Conservation (phyloP, 2,797 vertebrate genomes). For the Lagocephalus sceleratus region DNA sequence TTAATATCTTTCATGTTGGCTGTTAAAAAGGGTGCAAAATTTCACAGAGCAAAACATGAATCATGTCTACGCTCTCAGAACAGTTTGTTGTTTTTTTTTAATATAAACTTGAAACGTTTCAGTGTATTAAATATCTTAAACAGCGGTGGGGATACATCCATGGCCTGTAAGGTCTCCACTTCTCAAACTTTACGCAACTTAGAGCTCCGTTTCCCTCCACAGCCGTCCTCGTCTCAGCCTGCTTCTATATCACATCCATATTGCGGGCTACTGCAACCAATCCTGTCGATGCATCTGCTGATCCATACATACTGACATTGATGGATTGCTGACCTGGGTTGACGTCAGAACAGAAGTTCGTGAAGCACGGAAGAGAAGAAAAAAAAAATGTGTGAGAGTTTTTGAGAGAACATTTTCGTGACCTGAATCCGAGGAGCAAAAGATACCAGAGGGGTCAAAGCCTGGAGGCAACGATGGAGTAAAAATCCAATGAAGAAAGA, state of each 20-base stretch:
- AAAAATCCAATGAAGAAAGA: constrained; percentile 7
- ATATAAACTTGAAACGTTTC: too few relatives aligned
- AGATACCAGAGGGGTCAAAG: constrained; percentile 39
- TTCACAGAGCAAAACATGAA: too few relatives aligned
- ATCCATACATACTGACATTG: constrained; percentile 73
- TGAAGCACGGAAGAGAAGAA: neutral
- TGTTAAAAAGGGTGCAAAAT: too few relatives aligned
- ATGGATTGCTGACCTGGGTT: constrained; percentile 68
- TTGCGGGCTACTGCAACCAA: constrained; percentile 42
- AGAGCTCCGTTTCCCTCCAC: constrained; percentile 6
- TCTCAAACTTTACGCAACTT: constrained; percentile 7
- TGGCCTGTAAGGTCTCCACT: neutral
- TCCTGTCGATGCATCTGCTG: constrained; percentile 62
- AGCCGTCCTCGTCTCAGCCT: constrained; percentile 13
- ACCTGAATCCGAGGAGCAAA: constrained; percentile 23
- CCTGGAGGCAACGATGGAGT: constrained; percentile 35
- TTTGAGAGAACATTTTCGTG: constrained; percentile 32
- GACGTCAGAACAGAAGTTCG: constrained; percentile 62
- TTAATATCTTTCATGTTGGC: too few relatives aligned
- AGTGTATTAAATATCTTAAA: too few relatives aligned
- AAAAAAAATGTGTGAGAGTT: constrained; percentile 22
- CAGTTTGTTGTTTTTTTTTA: too few relatives aligned
- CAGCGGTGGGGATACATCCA: too few relatives aligned
- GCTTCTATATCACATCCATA: constrained; percentile 39
- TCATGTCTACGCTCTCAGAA: too few relatives aligned